phyloP scores from a whole-genome alignment of 2,113 vertebrate species.

The Mustela lutreola region DNA sequence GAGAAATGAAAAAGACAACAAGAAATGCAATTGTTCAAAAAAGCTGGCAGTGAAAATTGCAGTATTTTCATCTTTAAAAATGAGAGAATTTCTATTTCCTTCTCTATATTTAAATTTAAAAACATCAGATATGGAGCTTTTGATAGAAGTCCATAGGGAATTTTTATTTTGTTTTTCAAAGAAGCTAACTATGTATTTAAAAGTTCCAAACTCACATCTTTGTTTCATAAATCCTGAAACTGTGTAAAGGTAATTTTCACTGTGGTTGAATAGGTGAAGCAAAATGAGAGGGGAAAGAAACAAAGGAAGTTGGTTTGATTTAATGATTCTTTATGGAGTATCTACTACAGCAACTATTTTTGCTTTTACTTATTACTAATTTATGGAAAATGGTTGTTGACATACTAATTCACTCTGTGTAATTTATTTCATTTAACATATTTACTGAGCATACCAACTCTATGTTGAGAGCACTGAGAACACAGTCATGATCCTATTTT shows the following conservation, averaged over 20 bases:
- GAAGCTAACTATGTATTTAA: not conserved
- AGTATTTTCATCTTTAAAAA: not conserved
- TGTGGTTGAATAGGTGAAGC: not conserved
- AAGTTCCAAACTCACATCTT: not conserved
- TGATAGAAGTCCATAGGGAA: not conserved
- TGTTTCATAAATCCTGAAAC: not conserved
- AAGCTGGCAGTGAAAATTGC: not conserved
- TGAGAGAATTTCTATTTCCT: not conserved
- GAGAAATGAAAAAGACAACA: not conserved
- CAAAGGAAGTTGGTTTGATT: not conserved
- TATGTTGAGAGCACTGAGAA: not conserved
- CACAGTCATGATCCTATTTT: not conserved
- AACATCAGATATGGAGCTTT: not conserved
- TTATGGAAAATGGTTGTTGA: not conserved
- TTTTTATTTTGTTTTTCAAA: slow-evolving; percentile 18
- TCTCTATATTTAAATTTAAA: not conserved
- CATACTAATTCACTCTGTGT: not conserved
- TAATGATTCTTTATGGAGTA: accelerated
- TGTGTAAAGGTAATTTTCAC: not conserved
- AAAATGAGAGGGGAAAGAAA: not conserved
- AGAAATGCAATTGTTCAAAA: not conserved
- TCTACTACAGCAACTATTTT: not conserved
- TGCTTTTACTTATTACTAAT: not conserved
- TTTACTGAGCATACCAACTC: not conserved
- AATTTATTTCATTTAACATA: not conserved